Conservation (phyloP, 2,797 vertebrate genomes). For the Micrastur ruficollis region DNA sequence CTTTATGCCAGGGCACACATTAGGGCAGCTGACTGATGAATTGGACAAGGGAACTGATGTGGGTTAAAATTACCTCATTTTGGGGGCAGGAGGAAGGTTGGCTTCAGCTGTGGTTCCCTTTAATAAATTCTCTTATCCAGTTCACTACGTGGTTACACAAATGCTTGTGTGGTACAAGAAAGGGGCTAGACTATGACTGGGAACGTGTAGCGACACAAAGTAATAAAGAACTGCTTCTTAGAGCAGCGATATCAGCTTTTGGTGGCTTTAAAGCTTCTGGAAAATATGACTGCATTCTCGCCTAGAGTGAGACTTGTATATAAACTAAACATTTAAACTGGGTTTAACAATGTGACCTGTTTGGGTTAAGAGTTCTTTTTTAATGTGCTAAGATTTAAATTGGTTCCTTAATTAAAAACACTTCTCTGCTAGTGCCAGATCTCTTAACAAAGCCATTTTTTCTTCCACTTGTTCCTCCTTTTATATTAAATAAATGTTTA, state of each 20-base stretch:
- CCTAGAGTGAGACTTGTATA: neutral
- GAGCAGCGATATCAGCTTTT: neutral
- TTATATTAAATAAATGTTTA: neutral
- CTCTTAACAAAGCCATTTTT: neutral
- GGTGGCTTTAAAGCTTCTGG: neutral
- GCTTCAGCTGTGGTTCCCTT: neutral
- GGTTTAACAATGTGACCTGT: neutral
- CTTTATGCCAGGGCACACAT: neutral
- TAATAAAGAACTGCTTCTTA: neutral
- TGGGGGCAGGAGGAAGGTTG: neutral
- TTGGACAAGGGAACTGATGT: neutral
- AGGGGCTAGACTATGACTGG: neutral
- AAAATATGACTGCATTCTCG: neutral
- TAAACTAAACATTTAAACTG: neutral
- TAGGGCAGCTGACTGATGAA: neutral
- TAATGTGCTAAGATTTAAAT: neutral
- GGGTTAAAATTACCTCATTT: neutral
- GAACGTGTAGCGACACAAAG: fast-evolving
- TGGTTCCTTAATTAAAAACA: neutral
- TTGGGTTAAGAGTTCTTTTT: neutral
- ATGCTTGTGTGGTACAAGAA: neutral
- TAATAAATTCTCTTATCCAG: neutral
- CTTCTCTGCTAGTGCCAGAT: neutral
- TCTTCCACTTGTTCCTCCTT: neutral
- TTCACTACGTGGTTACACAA: neutral